Base-by-base conservation (phyloP, 1,140 invertebrate species). In the Nylanderia fulva region DNA sequence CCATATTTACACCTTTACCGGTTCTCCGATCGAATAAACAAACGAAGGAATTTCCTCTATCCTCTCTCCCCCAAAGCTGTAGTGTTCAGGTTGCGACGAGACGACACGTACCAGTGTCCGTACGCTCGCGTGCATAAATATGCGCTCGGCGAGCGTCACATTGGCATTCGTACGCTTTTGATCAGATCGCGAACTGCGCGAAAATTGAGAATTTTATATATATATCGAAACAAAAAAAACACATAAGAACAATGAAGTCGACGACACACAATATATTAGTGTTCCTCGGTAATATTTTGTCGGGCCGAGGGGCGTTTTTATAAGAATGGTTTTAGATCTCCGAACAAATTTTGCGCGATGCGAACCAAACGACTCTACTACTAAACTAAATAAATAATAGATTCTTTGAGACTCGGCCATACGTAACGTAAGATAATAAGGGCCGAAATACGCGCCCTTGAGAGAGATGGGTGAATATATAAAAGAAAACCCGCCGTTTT, bases 251-350 rank as follows among this genome's bases (percentile, higher is more conserved):
- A 87, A 85, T 83, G 82, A 92, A 89, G 87, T 91, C 88, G 87
- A 89, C 87, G 86, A 91, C 88, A 88, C 88, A 85, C 85, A 86
- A 92, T 93, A 93, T 92, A 93, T 91, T 92, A 93, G 91, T 92
- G 91, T 93, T 86, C 90, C 92, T 91, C 92, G 93, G 92, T 90
- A 93, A 94, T 94, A 94, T 94, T 94, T 94, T 94, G 92, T 93
- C 92, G 89, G 89, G 91, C 90, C 92, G 91, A 90, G 92, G 92
- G 88, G 91, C 91, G 90, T 94, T 94, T 94, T 94, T 94, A 94
- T 94, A 94, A 87, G 84, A 90, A 91, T 84, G 88, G 90, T 91
- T 90, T 92, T 90, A 91, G 90, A 91, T 91, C 90, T 91, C 91
- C 85, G 88, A 86, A 86, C 86, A 90, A 87, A 91, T 82, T 90